phyloP scores from a whole-genome alignment of 2,797 vertebrate species.

The Gymnodraco acuticeps region DNA sequence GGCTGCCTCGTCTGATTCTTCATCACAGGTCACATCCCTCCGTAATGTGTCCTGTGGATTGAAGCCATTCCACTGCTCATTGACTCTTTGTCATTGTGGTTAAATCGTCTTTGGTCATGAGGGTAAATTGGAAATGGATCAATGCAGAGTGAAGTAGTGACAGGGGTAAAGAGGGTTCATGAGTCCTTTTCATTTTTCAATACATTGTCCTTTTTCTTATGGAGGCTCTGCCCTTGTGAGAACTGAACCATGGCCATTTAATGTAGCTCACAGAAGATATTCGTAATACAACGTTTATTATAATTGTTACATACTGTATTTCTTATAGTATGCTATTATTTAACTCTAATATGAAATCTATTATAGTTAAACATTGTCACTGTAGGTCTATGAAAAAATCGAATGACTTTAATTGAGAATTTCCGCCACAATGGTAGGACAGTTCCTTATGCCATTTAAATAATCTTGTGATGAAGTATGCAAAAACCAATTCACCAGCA shows the following conservation, averaged over 20 bases:
- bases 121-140: conserved; percentile 62
- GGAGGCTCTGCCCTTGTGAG: conserved; percentile 24
- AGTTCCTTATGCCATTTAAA: too few species aligned
- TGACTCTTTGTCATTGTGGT: conserved; percentile 58
- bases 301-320: neutral
- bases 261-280: conserved; percentile 5
- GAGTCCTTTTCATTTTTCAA: conserved; percentile 39
- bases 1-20: conserved; percentile 63
- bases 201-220: conserved; percentile 40
- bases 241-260: conserved; percentile 22
- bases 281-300: neutral
- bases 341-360: too few species aligned
- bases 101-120: conserved; percentile 55
- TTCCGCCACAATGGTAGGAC: too few species aligned
- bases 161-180: conserved; percentile 36
- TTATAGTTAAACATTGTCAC: neutral
- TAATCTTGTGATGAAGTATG: too few species aligned
- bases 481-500: too few species aligned
- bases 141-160: conserved; percentile 50
- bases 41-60: conserved; percentile 44
- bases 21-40: conserved; percentile 65
- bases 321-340: too few species aligned
- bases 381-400: too few species aligned
- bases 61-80: conserved; percentile 44
- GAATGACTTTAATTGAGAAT: too few species aligned